These are phyloP conservation scores for Bibio marci DNA, from an alignment of 2,888 invertebrate genomes.

Conservation along the genomic window DNA sequence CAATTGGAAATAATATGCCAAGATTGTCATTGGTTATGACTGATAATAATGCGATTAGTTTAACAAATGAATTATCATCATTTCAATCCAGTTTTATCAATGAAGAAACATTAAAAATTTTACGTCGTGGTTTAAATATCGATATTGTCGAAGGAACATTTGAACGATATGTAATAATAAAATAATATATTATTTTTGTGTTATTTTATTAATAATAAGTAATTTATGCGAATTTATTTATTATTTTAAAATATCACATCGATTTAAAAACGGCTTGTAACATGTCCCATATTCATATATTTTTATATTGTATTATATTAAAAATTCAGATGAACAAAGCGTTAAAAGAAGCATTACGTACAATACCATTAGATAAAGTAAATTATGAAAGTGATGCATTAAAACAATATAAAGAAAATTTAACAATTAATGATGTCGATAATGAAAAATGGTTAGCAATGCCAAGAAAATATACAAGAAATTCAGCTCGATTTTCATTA, in stretches of 20 bases:
- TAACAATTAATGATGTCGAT: conserved; percentile 33
- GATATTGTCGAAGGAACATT: conserved; percentile 27
- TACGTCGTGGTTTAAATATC: conserved; percentile 24
- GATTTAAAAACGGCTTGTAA: too few species aligned
- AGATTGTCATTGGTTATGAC: neutral
- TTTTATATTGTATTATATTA: neutral
- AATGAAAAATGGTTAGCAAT: conserved; percentile 44
- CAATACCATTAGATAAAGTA: conserved; percentile 6
- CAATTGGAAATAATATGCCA: conserved; percentile 20
- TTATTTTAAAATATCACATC: too few species aligned
- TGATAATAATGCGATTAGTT: neutral
- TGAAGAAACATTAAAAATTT: conserved; percentile 24
- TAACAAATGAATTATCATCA: conserved; percentile 18
- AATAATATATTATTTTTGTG: neutral
- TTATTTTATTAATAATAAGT: too few species aligned
- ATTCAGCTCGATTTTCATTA: conserved; percentile 56
- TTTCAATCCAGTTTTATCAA: conserved; percentile 19
- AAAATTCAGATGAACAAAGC: conserved; percentile 27
- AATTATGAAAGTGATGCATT: conserved; percentile 6
- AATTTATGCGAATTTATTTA: neutral
- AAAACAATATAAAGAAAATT: conserved; percentile 18
- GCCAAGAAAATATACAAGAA: conserved; percentile 58
- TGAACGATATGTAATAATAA: conserved; percentile 25
- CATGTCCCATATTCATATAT: neutral
- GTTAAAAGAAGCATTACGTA: conserved; percentile 14